A percentile compares a stretch with the other conserved stretches of the same genome.
Evolutionary conservation across 2,888 invertebrate species (phyloP).

Genomic region (Idaea dimidiata): DNA sequence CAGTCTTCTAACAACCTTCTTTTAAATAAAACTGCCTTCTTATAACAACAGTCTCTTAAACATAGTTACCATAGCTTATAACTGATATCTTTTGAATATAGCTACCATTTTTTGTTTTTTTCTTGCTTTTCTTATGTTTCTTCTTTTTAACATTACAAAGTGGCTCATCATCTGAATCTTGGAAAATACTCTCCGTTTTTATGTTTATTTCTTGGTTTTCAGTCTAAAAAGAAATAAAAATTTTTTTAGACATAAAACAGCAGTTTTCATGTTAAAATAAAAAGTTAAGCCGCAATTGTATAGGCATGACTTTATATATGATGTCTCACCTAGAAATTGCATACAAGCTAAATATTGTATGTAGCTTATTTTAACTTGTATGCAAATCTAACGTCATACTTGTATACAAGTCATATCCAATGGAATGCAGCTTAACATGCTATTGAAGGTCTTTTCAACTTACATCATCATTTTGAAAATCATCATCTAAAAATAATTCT

Average conservation of each 20-base stretch:
- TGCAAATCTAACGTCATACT: neutral
- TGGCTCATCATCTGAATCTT: slow-evolving; percentile 66
- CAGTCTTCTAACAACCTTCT: too few relatives aligned
- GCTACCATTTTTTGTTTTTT: slow-evolving; percentile 5
- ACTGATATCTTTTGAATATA: neutral
- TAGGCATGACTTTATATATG: too few relatives aligned
- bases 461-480: slow-evolving; percentile 24
- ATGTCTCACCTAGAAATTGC: too few relatives aligned
- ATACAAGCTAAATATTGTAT: too few relatives aligned
- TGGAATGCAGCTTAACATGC: too few relatives aligned
- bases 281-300: too few relatives aligned
- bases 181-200: slow-evolving; percentile 34
- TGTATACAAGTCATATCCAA: neutral
- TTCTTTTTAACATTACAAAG: slow-evolving; percentile 26
- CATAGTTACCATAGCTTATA: neutral
- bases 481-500: neutral
- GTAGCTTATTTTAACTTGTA: too few relatives aligned
- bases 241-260: too few relatives aligned
- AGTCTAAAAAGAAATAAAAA: neutral
- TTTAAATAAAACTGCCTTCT: too few relatives aligned
- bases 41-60: too few relatives aligned
- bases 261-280: too few relatives aligned
- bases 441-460: slow-evolving; percentile 10
- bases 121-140: slow-evolving; percentile 13
- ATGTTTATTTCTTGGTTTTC: slow-evolving; percentile 23